Conservation (phyloP, 1,140 invertebrate species). For the Caenorhabditis brenneri region DNA sequence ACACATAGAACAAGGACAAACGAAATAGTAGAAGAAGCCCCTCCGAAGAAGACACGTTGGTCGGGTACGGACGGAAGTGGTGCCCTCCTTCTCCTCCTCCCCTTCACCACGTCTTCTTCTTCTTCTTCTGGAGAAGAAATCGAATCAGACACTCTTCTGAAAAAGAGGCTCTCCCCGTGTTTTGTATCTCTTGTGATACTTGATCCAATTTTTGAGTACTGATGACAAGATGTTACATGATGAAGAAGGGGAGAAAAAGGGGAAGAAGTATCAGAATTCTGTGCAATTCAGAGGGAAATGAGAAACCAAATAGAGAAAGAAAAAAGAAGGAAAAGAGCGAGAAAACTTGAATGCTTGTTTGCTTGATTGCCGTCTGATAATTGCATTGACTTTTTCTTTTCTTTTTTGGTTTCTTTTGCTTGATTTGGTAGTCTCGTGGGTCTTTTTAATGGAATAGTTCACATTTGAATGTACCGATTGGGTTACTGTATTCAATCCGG, state of each 20-base stretch:
- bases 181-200: not conserved
- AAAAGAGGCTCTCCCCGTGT: not conserved
- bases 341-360: slow-evolving; percentile 14
- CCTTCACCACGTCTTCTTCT: not conserved
- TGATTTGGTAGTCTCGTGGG: not conserved
- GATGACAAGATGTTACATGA: not conserved
- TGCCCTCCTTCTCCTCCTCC: slow-evolving; percentile 4
- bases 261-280: not conserved
- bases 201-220: slow-evolving; percentile 20
- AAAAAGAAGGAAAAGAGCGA: not conserved
- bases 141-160: slow-evolving; percentile 23
- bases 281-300: not conserved
- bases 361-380: slow-evolving; percentile 32
- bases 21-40: not conserved
- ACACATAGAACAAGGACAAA: not conserved
- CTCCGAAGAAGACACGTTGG: not conserved
- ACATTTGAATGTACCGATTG: not conserved
- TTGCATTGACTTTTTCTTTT: slow-evolving; percentile 20
- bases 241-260: not conserved
- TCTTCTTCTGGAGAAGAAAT: too few relatives aligned
- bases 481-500: not conserved
- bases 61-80: slow-evolving; percentile 23
- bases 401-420: not conserved
- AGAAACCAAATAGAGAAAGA: not conserved
- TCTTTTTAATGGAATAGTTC: not conserved